Conservation (phyloP, 2,888 invertebrate genomes). For the Plebejus melissa region DNA sequence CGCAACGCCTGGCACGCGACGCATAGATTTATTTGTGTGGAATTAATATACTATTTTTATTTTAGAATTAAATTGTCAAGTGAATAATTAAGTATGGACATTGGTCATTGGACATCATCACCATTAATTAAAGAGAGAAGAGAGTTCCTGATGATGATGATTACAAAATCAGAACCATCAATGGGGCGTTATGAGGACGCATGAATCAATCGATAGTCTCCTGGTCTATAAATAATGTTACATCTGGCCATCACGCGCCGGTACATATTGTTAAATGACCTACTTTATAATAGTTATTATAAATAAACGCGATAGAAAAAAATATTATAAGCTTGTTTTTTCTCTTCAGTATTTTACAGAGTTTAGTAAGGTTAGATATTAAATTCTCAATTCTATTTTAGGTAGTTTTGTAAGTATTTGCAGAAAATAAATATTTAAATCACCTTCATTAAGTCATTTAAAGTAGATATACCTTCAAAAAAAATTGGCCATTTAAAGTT, state of each 20-base stretch:
- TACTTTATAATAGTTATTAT: slow-evolving; percentile 21
- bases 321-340: background rate
- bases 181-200: slow-evolving; percentile 19
- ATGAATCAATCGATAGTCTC: slow-evolving; percentile 29
- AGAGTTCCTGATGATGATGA: background rate
- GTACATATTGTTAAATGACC: slow-evolving; percentile 27
- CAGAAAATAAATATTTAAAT: background rate
- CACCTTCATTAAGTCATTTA: background rate
- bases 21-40: too few relatives aligned
- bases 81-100: too few relatives aligned
- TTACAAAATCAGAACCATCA: background rate
- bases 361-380: background rate
- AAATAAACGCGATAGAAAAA: background rate
- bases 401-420: background rate
- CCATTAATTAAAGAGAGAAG: too few relatives aligned
- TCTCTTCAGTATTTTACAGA: background rate
- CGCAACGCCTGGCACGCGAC: too few relatives aligned
- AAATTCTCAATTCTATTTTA: background rate
- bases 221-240: slow-evolving; percentile 24
- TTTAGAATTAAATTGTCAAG: too few relatives aligned
- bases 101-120: too few relatives aligned
- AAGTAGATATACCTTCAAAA: background rate
- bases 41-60: too few relatives aligned
- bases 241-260: slow-evolving; percentile 27
- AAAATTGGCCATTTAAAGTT: background rate